Percentiles rank a stretch among this genome's conserved stretches.
These are phyloP conservation scores for Platypus cylindrus DNA, from an alignment of 2,888 invertebrate genomes.

Conservation along the genomic window DNA sequence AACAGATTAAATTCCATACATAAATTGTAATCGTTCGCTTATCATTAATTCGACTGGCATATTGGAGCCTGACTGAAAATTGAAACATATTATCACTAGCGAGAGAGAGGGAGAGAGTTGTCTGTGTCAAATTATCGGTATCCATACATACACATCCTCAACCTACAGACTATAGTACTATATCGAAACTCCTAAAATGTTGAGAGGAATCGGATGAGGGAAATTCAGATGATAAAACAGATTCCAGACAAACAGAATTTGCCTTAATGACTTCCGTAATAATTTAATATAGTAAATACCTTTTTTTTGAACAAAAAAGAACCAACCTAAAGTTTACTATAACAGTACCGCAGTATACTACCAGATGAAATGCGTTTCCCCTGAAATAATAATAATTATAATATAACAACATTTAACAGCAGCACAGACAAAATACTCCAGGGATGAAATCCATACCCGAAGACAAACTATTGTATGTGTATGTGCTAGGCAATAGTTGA, in stretches of 20 bases:
- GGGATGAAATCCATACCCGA: constrained; percentile 30
- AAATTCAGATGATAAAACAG: constrained; percentile 2
- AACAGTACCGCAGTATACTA: constrained; percentile 22
- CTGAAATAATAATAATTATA: too few species aligned
- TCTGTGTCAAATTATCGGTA: constrained; percentile 27
- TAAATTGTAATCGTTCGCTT: constrained; percentile 12
- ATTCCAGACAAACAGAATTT: not conserved
- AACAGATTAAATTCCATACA: constrained; percentile 13
- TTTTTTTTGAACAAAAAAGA: too few species aligned
- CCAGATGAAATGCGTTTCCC: too few species aligned
- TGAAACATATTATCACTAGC: too few species aligned
- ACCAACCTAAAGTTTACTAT: too few species aligned
- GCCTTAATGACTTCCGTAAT: constrained; percentile 7
- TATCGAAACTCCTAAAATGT: constrained; percentile 20
- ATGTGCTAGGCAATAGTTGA: constrained; percentile 35
- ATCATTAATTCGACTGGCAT: too few species aligned
- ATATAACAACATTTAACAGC: too few species aligned
- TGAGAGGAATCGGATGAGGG: not conserved
- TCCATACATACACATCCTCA: constrained; percentile 30
- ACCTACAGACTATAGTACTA: constrained; percentile 23
- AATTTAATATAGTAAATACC: too few species aligned
- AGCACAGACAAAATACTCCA: constrained; percentile 24
- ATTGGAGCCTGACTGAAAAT: too few species aligned
- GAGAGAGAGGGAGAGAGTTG: too few species aligned
- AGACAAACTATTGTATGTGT: constrained; percentile 29